phyloP scores from a whole-genome alignment of 1,140 invertebrate genomes.

The Cydia fagiglandana region DNA sequence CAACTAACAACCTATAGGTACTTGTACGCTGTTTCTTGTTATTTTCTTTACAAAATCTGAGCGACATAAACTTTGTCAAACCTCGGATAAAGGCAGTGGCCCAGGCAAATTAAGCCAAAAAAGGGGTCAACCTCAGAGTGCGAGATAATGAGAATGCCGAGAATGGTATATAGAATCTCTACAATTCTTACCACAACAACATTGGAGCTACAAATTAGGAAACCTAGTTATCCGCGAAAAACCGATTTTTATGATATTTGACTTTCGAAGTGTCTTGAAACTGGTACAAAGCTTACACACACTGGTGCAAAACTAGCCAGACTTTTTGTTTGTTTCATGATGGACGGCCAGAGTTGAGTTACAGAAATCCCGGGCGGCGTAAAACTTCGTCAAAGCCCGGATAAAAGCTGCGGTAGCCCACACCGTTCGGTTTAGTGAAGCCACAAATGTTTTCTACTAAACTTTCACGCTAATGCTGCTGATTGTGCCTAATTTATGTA shows the following conservation, averaged over 20 bases:
- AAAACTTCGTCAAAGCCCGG: neutral
- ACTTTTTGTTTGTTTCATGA: neutral
- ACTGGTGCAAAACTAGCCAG: neutral
- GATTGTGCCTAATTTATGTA: neutral
- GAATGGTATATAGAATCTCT: no score
- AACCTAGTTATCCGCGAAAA: no score
- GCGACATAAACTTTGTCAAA: neutral
- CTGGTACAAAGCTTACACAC: neutral
- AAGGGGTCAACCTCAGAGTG: no score
- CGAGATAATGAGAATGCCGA: no score
- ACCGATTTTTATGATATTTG: no score
- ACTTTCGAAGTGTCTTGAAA: neutral
- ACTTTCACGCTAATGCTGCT: slow-evolving; percentile 13
- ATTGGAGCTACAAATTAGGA: no score
- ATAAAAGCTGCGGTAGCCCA: slow-evolving; percentile 1
- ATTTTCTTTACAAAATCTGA: neutral
- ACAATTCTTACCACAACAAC: no score
- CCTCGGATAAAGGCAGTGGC: neutral
- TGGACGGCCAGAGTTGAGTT: neutral
- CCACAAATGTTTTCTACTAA: neutral
- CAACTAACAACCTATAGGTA: no score
- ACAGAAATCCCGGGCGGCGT: neutral
- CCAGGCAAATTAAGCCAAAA: no score
- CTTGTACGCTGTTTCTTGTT: neutral
- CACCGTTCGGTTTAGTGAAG: neutral